Base-by-base conservation (phyloP, 2,113 vertebrate genomes). In the Rhadina sibilatrix region DNA sequence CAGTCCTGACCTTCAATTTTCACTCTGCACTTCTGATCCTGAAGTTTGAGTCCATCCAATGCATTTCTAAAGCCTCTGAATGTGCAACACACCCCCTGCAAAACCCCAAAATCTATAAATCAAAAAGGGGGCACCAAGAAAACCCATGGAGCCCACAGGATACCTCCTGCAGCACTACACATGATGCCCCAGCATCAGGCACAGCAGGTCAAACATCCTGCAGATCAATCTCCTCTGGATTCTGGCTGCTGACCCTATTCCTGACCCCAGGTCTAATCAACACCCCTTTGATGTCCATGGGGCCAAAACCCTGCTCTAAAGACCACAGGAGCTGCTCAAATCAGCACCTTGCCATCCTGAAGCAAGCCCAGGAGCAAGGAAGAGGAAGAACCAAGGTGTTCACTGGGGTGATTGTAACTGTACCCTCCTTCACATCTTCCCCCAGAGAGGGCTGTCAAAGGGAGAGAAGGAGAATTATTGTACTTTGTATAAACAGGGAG, bases 191-290 rank as follows among this genome's bases (percentile, higher is more conserved):
- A 52, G 70, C 44, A 77, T 0, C 0, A 77, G 37, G 59, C 19
- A 9, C 3, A 22, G 19, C 12, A 23, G 37, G 33, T 38, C 60
- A 63, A 40, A 54, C 12, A 31, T 5, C 47, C 40, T 47, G 30
- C 44, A 47, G 50, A 33, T 5, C 33, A 31, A 38, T 13, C 30
- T 77, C 23, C 31, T 23, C 37, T 47, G 23, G 24, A 19, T 38
- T 52, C 54, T 40, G 37, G n/a, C 42, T 66, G n/a, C 49, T 65
- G 64, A 69, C 18, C 18, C 24, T 6, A 2, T 33, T 80, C 40
- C 23, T 82, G 38, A 79, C 15, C 11, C 37, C 2, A 0, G 1
- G 4, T 23, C 38, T 42, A n/a, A 82, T 1, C 2, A 1, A 52
- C 53, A 88, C 2, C 4, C 16, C 49, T 84, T 8, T 44, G 61